Percentiles rank a stretch among this genome's conserved stretches.
These are phyloP conservation scores for Amyelois transitella DNA, from an alignment of 1,140 invertebrate species.

Conservation along the genomic window DNA sequence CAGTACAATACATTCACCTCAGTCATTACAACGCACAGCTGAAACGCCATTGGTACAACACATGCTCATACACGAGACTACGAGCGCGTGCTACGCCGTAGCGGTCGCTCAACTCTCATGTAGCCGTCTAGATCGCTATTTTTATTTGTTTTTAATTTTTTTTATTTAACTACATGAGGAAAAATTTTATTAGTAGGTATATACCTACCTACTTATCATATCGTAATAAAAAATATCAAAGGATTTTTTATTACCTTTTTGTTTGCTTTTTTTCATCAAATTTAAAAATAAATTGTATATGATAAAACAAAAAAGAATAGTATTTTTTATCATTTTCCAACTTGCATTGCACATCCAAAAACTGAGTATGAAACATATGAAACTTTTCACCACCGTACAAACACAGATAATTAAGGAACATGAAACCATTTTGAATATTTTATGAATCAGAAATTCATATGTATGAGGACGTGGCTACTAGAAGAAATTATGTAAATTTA, in stretches of 20 bases:
- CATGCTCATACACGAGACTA: constrained; percentile 27
- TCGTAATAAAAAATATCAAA: too few species aligned
- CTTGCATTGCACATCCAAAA: too few species aligned
- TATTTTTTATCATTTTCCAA: too few species aligned
- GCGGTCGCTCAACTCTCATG: not conserved
- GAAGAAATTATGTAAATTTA: constrained; percentile 64
- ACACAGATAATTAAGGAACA: constrained; percentile 67
- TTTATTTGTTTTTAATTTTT: constrained; percentile 19
- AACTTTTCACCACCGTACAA: constrained; percentile 56
- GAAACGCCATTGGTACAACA: constrained; percentile 44
- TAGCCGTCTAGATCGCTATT: not conserved
- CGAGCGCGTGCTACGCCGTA: constrained; percentile 25
- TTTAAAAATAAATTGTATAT: too few species aligned
- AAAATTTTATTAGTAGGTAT: too few species aligned
- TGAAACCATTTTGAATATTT: constrained; percentile 70
- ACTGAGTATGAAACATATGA: constrained; percentile 35
- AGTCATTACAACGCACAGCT: constrained; percentile 59
- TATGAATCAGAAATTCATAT: constrained; percentile 65
- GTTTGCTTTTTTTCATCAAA: too few species aligned
- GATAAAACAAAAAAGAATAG: too few species aligned
- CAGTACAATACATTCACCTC: too few species aligned
- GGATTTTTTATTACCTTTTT: too few species aligned
- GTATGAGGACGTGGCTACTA: constrained; percentile 65
- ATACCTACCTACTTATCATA: too few species aligned
- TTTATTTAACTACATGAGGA: too few species aligned